Evolutionary conservation across 2,113 vertebrate genomes (phyloP).

Genomic region (Fregata magnificens): DNA sequence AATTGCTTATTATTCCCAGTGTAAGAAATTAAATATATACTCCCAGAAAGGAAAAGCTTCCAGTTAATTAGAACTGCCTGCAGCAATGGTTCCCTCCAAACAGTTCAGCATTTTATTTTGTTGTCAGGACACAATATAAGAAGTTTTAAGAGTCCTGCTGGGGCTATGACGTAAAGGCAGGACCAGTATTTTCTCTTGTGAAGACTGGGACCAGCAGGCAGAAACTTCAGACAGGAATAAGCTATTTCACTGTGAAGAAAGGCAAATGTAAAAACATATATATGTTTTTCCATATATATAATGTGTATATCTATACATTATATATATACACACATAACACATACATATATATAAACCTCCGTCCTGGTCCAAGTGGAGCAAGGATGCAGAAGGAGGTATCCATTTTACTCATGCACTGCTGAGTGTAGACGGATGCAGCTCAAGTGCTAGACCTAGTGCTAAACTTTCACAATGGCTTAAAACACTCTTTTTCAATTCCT

Average conservation of each 20-base stretch:
- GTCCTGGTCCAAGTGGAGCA: not conserved
- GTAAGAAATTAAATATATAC: not conserved
- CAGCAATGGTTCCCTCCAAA: not conserved
- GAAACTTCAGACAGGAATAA: not conserved
- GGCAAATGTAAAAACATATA: not conserved
- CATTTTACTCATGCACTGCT: not conserved
- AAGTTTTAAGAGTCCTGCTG: conserved; percentile 14
- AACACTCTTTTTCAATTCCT: not conserved
- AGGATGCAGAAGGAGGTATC: not conserved
- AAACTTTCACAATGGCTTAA: not conserved
- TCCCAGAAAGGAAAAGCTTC: conserved; percentile 1
- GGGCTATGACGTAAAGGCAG: not conserved
- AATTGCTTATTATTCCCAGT: conserved; percentile 18
- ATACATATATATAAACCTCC: too few relatives aligned
- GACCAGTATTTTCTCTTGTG: not conserved
- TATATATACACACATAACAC: not conserved
- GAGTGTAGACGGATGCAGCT: rapidly evolving
- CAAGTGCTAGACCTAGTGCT: not conserved
- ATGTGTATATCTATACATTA: too few relatives aligned
- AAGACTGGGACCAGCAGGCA: not conserved
- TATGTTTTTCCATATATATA: too few relatives aligned
- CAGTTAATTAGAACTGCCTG: conserved; percentile 27
- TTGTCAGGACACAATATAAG: conserved; percentile 7
- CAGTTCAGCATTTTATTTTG: not conserved
- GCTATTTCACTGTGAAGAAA: not conserved